Base-by-base conservation (phyloP, 2,113 vertebrate genomes). In the Sapajus apella region DNA sequence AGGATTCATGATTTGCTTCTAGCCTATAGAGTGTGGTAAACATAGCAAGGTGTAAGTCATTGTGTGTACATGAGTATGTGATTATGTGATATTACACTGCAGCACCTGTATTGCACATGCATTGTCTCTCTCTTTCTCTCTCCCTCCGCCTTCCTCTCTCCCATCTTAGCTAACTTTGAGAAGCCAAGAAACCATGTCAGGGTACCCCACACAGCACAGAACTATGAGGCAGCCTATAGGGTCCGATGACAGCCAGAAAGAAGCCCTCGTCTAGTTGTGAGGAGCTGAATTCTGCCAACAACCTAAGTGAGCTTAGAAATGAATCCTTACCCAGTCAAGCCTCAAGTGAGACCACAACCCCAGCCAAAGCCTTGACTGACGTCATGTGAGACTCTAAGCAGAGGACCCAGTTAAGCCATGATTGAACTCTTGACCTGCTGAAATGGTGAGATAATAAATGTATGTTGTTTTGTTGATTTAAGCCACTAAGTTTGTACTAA, bases 271-370 rank as follows among this genome's bases (percentile, higher is more conserved):
- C 70, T 61, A n/a, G 50, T 6, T 87, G n/a, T 45, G 68, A 76
- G 20, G 40, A 56, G 35, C 6, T 72, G 64, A 96, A 92, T 92
- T 87, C 61, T 90, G 68, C 83, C 90, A 94, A 75, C 21, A 43
- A 86, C 45, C 35, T 88, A 82, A 73, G 17, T 52, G 61, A 95
- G 27, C 16, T 88, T 79, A 80, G 52, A 91, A 45, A 47, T 83
- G 32, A 56, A 87, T 43, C 32, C 47, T 82, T 75, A 88, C 68
- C 6, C 47, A 66, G 18, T 56, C 40, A 61, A 43, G 18, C 61
- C 58, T 82, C 86, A 27, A 73, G 21, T 91, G 72, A 97, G 82
- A 83, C 58, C 83, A 90, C n/a, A 85, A n/a, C 55, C 37, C 68
- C 40, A 87, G 86, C 3, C 80, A 66, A 61, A 94, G 94, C 30